A percentile compares a stretch with the other conserved stretches of the same genome.
These are phyloP conservation scores for Hydrochoerus hydrochaeris DNA, from an alignment of 2,113 vertebrate genomes.

Conservation along the genomic window DNA sequence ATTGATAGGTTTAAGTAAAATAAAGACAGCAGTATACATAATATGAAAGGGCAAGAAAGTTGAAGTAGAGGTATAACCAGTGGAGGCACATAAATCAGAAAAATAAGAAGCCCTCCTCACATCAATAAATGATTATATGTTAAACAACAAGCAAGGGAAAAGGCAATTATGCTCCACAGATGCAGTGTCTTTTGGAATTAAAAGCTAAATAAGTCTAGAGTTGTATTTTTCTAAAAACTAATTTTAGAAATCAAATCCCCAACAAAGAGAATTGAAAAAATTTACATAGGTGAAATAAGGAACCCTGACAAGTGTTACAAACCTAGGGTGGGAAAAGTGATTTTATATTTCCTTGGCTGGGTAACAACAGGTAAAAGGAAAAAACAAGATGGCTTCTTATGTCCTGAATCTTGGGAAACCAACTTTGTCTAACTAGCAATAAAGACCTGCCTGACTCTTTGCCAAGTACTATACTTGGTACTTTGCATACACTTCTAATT, in stretches of 20 bases:
- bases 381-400: slow-evolving; percentile 3
- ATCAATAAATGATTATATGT: neutral
- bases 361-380: neutral
- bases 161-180: neutral
- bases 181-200: neutral
- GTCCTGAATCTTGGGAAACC: neutral
- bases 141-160: neutral
- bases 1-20: slow-evolving; percentile 43
- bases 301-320: neutral
- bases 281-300: neutral
- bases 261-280: slow-evolving; percentile 1
- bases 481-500: neutral
- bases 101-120: neutral
- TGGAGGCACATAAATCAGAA: neutral
- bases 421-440: neutral
- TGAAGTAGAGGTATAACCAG: neutral
- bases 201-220: neutral
- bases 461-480: neutral
- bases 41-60: neutral
- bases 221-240: slow-evolving; percentile 8
- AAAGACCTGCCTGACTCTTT: neutral
- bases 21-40: neutral
- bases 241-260: neutral
- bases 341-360: neutral
- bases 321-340: neutral